These are phyloP conservation scores for Daphoenositta chrysoptera DNA, from an alignment of 2,113 vertebrate genomes.

Conservation along the genomic window DNA sequence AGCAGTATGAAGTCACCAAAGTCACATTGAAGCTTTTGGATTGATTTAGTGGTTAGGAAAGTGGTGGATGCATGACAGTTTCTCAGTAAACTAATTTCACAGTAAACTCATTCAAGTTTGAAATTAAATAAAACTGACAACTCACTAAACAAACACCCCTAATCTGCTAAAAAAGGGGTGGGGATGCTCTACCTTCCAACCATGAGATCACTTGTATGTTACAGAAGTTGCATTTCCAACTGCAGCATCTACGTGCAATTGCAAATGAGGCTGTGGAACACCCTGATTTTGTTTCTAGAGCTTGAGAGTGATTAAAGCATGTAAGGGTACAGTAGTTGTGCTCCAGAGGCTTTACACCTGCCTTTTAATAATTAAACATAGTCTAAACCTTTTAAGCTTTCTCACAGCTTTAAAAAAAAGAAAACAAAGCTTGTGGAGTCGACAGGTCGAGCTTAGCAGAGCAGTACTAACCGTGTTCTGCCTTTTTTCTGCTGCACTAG, in stretches of 20 bases:
- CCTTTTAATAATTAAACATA: not conserved
- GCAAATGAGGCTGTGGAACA: not conserved
- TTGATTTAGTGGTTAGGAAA: not conserved
- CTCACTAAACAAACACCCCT: not conserved
- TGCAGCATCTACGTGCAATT: not conserved
- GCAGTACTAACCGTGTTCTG: not conserved
- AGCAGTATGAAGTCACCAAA: not conserved
- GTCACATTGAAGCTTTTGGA: constrained; percentile 16
- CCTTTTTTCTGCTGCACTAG: not conserved
- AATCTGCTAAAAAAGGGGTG: not conserved
- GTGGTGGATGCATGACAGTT: not conserved
- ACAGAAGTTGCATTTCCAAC: not conserved
- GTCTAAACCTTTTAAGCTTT: not conserved
- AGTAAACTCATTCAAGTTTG: not conserved
- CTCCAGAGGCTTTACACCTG: not conserved
- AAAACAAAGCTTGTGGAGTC: not conserved
- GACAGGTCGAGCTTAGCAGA: not conserved
- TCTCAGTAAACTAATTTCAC: not conserved
- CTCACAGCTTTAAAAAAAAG: not conserved
- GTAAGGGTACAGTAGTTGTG: not conserved
- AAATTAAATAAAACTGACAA: not conserved
- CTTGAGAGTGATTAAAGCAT: not conserved
- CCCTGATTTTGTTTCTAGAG: not conserved
- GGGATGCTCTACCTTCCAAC: not conserved
- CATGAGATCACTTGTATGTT: not conserved